Percentiles rank a stretch among this genome's conserved stretches.
These are phyloP conservation scores for Dryomyza anilis DNA, from an alignment of 2,888 invertebrate species.

Conservation along the genomic window DNA sequence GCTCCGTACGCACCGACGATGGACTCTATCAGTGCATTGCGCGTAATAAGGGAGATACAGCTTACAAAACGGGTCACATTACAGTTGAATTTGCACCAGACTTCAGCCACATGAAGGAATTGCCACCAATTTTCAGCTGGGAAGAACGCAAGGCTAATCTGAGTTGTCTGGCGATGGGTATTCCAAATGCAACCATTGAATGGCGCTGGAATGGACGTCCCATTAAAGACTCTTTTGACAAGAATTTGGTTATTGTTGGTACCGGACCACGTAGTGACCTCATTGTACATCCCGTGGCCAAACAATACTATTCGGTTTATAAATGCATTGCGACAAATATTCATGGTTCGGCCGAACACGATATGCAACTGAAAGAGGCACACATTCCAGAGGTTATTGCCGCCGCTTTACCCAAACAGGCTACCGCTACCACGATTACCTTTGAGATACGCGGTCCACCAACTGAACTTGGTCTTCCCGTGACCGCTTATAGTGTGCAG, in stretches of 20 bases:
- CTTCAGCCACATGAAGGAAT: conserved; percentile 73
- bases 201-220: conserved; percentile 73
- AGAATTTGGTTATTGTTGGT: conserved; percentile 68
- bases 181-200: conserved; percentile 90
- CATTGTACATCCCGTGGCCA: conserved; percentile 71
- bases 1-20: conserved; percentile 75
- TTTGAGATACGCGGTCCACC: conserved; percentile 79
- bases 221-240: conserved; percentile 63
- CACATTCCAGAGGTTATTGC: conserved; percentile 70
- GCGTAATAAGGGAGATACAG: conserved; percentile 76
- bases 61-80: conserved; percentile 79
- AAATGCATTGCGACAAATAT: conserved; percentile 82
- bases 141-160: conserved; percentile 79
- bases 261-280: conserved; percentile 76
- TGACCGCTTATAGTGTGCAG: conserved; percentile 75
- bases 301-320: conserved; percentile 73
- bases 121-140: conserved; percentile 84
- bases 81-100: conserved; percentile 82
- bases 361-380: conserved; percentile 77
- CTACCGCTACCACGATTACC: conserved; percentile 84
- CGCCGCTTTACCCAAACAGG: conserved; percentile 70
- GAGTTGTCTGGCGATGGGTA: conserved; percentile 83
- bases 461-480: conserved; percentile 76
- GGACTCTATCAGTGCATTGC: conserved; percentile 89
- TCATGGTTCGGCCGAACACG: conserved; percentile 71